Conservation (phyloP, 1,140 invertebrate species). For the Neodiprion lecontei region DNA sequence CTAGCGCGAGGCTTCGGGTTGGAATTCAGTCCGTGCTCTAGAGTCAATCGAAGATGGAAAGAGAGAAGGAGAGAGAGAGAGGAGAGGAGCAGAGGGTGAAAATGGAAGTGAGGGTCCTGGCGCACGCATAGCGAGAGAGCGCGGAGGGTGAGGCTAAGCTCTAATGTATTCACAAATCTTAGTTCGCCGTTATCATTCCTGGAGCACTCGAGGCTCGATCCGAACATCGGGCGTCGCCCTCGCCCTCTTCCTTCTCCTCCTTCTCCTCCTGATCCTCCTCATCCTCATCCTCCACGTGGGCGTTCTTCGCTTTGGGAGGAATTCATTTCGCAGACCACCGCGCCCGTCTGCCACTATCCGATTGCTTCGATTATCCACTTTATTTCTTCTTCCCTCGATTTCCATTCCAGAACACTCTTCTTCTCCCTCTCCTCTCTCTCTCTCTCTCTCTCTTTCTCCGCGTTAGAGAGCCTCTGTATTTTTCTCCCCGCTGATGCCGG, state of each 20-base stretch:
- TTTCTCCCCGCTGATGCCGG: conserved; percentile 28
- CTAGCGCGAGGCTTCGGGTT: too few relatives aligned
- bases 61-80: not conserved
- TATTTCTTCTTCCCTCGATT: not conserved
- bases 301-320: conserved; percentile 37
- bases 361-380: conserved; percentile 56
- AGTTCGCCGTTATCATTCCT: conserved; percentile 53
- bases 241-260: conserved; percentile 30
- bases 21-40: too few relatives aligned
- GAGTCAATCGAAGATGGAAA: not conserved
- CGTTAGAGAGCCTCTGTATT: conserved; percentile 30
- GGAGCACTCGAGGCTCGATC: conserved; percentile 36
- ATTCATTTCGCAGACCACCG: conserved; percentile 57
- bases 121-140: too few relatives aligned
- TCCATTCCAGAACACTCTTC: too few relatives aligned
- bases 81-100: not conserved
- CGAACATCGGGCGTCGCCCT: conserved; percentile 22
- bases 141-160: conserved; percentile 24
- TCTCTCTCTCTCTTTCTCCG: too few relatives aligned
- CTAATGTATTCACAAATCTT: conserved; percentile 59
- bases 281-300: not conserved
- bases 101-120: too few relatives aligned
- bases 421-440: too few relatives aligned
- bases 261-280: conserved; percentile 11
- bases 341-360: conserved; percentile 49